Conservation (phyloP, 2,888 invertebrate species). For the Microctonus hyperodae region DNA sequence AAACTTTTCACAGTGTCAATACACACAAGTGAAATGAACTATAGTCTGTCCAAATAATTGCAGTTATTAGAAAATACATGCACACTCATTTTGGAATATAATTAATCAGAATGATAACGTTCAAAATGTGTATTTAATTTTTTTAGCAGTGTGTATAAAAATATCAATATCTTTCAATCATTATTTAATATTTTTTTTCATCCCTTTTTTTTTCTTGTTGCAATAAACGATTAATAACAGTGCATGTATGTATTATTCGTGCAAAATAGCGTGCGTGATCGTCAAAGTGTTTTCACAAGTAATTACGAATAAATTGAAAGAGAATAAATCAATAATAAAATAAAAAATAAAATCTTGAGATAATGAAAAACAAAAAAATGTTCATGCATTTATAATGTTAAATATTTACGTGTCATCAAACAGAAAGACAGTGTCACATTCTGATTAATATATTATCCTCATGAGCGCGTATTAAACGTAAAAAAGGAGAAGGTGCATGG, state of each 20-base stretch:
- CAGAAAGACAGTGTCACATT: constrained; percentile 24
- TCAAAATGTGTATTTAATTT: background rate
- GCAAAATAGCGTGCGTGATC: constrained; percentile 42
- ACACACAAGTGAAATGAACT: background rate
- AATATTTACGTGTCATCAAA: constrained; percentile 17
- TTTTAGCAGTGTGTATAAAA: background rate
- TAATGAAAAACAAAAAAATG: constrained; percentile 17
- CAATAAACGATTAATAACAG: constrained; percentile 1
- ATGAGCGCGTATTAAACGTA: constrained; percentile 28
- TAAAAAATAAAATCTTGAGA: constrained; percentile 9
- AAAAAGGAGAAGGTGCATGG: constrained; percentile 5
- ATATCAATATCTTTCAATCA: background rate
- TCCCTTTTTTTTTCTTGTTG: background rate
- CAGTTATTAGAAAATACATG: constrained; percentile 13
- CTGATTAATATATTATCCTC: constrained; percentile 35
- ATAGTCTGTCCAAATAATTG: background rate
- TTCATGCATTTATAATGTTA: constrained; percentile 16
- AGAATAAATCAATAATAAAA: constrained; percentile 7
- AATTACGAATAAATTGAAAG: constrained; percentile 21
- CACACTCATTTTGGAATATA: constrained; percentile 21
- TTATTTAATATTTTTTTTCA: background rate
- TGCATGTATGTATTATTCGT: constrained; percentile 28
- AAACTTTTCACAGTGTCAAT: constrained; percentile 3
- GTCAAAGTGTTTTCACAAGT: constrained; percentile 36
- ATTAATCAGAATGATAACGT: constrained; percentile 24